Base-by-base conservation (phyloP, 2,113 vertebrate genomes). In the Dinomys branickii region DNA sequence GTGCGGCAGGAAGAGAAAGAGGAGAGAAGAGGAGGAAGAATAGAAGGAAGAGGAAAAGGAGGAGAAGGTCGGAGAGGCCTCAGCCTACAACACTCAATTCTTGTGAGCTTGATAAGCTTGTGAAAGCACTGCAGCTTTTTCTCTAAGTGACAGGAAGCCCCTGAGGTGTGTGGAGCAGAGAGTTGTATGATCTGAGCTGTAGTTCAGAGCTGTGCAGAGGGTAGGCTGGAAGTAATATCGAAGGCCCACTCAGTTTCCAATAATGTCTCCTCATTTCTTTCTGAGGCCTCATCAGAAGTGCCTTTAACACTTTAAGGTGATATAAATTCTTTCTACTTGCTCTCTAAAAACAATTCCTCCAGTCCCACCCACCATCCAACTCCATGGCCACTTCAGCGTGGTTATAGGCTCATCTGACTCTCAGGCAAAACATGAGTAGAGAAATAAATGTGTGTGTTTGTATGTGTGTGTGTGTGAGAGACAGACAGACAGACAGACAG, bases 161-260 rank as follows among this genome's bases (percentile, higher is more conserved):
- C n/a, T 19, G 6, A 8, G 24, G 24, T 44, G 16, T 13, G 6
- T 58, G 69, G 35, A 10, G 24, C 22, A 22, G 19, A 28, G 17
- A 13, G 1, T 33, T 7, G 13, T 0, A 14, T 19, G 9, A 7
- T 41, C 67, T 8, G 16, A 52, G 1, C 38, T 84, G 13, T 3
- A 28, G 28, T 41, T 75, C 6, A 61, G 38, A 16, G n/a, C 30
- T 61, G 56, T 11, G 19, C 14, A 28, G 7, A 11, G 17, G 17
- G 14, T 2, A 85, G 71, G 16, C 33, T 59, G 17, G n/a, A 69
- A 65, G 50, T 19, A 5, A 28, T 65, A 14, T 11, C 12, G 2
- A 50, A 77, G n/a, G 16, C 47, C 47, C 47, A 50, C 47, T 6
- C 16, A 16, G 14, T 38, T 82, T n/a, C 47, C 33, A 30, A 11